Evolutionary conservation across 2,888 invertebrate species (phyloP), one percentile per base, ranked within the genome.

Genomic region (Gari tellinella): DNA sequence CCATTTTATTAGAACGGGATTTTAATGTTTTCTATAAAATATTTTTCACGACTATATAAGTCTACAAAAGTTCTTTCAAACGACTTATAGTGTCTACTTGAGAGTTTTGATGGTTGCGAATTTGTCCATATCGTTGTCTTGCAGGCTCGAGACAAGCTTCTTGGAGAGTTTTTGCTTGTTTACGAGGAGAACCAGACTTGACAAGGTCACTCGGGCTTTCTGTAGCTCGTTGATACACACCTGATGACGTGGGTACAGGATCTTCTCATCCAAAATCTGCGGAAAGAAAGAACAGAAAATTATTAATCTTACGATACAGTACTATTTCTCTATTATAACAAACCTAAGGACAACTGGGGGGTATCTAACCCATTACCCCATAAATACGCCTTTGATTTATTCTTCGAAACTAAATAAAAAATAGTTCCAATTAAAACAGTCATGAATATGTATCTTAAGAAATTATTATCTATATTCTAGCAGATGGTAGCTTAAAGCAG

Each of bases 161-260:
- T 88, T 88, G 15, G 88, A 87, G 51, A 84, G 83, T 70, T 89
- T 91, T 62, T 92, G 89, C 74, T 92, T 92, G 72, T 92, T 90
- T 75, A 97, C 94, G 88, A 97, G 93, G 72, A 97, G 93, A 89
- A 96, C 96, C 90, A 96, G 95, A 49, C 97, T 96, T 68, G 95
- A 95, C 74, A 98, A 93, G 51, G 96, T 96, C 68, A 95, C 95
- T 52, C 95, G 95, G 52, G 95, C 94, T 92, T 96, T 96, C 45
- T 95, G 94, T 82, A 97, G 93, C 92, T 97, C 96, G 1, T 95
- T 95, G 89, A 96, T 95, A 84, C 95, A 94, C 64, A 97, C 94
- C 5, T 95, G 95, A 90, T 96, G 94, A 83, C 96, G 94, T 23
- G 96, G 94, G 90, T 95, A 96, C 91, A 96, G 96, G 46, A 97